phyloP scores from a whole-genome alignment of 2,888 invertebrate genomes.

The Agrypnus murinus region DNA sequence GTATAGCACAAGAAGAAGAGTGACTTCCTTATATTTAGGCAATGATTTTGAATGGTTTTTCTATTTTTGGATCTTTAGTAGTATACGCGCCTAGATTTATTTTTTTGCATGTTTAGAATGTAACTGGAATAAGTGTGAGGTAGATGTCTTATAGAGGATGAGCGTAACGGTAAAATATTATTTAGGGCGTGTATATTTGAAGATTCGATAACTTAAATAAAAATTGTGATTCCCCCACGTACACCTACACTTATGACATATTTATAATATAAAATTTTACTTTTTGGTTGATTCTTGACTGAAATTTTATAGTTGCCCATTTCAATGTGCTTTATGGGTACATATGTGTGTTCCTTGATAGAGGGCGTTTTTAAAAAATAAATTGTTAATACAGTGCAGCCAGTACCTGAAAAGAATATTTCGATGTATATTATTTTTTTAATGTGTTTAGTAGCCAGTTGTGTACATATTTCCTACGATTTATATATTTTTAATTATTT shows the following conservation, averaged over 20 bases:
- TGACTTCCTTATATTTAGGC: slow-evolving; percentile 15
- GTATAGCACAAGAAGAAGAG: slow-evolving; percentile 11
- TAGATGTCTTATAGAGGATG: too few species aligned
- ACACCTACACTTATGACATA: too few species aligned
- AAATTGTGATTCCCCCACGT: too few species aligned
- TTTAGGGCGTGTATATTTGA: slow-evolving; percentile 1
- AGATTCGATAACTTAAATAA: not conserved
- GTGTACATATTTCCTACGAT: slow-evolving; percentile 2
- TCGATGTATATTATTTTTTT: not conserved
- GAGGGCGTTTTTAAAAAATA: slow-evolving; percentile 25
- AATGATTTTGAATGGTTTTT: not conserved
- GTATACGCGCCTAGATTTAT: slow-evolving; percentile 5
- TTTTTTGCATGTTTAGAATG: not conserved
- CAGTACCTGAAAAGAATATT: slow-evolving; percentile 45
- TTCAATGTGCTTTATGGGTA: slow-evolving; percentile 24
- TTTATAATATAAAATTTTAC: too few species aligned
- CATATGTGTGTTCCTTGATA: slow-evolving; percentile 11
- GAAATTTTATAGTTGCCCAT: too few species aligned
- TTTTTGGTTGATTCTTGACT: too few species aligned
- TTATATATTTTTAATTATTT: slow-evolving; percentile 1
- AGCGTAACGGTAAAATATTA: not conserved
- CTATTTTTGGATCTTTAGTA: slow-evolving; percentile 14
- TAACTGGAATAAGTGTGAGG: too few species aligned
- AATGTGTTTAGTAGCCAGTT: slow-evolving; percentile 11
- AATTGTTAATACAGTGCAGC: slow-evolving; percentile 37